phyloP scores from a whole-genome alignment of 2,113 vertebrate genomes.

The Lophius piscatorius region DNA sequence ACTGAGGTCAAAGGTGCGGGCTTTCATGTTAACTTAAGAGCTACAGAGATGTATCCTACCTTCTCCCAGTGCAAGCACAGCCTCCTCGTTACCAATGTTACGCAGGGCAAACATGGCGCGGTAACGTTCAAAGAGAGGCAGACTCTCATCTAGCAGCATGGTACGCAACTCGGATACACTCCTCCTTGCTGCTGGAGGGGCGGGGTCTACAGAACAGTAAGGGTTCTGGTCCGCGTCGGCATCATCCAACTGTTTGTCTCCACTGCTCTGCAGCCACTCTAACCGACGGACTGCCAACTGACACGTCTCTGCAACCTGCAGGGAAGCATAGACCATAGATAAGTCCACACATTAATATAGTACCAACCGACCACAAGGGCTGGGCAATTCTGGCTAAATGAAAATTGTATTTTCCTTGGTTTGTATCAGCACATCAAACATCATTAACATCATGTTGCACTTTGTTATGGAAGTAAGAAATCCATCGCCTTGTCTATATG shows the following conservation, averaged over 20 bases:
- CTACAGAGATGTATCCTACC: constrained; percentile 72
- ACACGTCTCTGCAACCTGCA: constrained; percentile 94
- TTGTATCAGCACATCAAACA: no score
- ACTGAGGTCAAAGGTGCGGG: no score
- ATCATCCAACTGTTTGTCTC: constrained; percentile 45
- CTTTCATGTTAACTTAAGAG: neutral
- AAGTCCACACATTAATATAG: no score
- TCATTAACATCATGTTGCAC: no score
- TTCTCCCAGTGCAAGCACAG: constrained; percentile 87
- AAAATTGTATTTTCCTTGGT: no score
- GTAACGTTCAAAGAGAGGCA: constrained; percentile 90
- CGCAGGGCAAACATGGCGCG: constrained; percentile 95
- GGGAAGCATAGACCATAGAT: no score
- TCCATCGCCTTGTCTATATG: no score
- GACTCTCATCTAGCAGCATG: constrained; percentile 82
- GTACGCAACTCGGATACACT: constrained; percentile 77
- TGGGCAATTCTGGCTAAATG: no score
- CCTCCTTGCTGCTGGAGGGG: constrained; percentile 82
- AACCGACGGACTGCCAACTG: constrained; percentile 88
- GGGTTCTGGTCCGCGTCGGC: constrained; percentile 58
- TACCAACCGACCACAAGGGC: no score
- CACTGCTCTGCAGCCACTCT: constrained; percentile 86
- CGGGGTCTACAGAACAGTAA: constrained; percentile 90
- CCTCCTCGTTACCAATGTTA: constrained; percentile 83
- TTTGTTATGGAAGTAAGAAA: no score